phyloP scores from a whole-genome alignment of 92 coral and sea anemone genomes.

The Palythoa grandis region DNA sequence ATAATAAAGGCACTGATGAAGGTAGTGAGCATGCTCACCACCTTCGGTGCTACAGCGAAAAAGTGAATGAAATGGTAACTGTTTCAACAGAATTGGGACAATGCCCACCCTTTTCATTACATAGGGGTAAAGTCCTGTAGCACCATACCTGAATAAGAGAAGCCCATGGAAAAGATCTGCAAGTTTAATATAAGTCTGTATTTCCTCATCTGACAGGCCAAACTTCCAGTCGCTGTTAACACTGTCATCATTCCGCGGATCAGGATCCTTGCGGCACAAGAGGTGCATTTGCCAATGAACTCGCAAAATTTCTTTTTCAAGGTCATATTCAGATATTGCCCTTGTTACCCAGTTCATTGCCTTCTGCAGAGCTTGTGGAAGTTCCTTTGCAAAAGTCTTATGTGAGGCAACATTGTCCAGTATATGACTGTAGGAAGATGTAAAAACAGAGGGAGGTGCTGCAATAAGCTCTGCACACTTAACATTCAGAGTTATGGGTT shows the following conservation, averaged over 20 bases:
- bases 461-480: no score
- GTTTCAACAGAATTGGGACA: no score
- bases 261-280: slow-evolving; percentile 41
- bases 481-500: no score
- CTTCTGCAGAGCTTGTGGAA: slow-evolving; percentile 31
- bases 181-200: slow-evolving; percentile 36
- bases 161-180: slow-evolving; percentile 39
- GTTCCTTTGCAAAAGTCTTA: slow-evolving; percentile 2
- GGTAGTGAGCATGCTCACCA: no score
- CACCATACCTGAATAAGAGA: slow-evolving; percentile 45
- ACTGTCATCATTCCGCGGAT: slow-evolving; percentile 26
- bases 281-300: slow-evolving; percentile 37
- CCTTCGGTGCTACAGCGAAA: no score
- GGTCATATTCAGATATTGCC: slow-evolving; percentile 49
- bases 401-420: slow-evolving; percentile 50
- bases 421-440: slow-evolving; percentile 1
- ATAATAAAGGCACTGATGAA: neutral
- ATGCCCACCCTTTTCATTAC: slow-evolving; percentile 23
- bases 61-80: no score
- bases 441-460: neutral
- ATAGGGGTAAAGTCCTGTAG: slow-evolving; percentile 41
- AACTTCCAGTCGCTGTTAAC: neutral
- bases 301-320: slow-evolving; percentile 41
- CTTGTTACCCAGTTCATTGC: slow-evolving; percentile 42
- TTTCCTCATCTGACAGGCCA: slow-evolving; percentile 36